These are phyloP conservation scores for Bubalus kerabau DNA, from an alignment of 2,113 vertebrate species.

Conservation along the genomic window DNA sequence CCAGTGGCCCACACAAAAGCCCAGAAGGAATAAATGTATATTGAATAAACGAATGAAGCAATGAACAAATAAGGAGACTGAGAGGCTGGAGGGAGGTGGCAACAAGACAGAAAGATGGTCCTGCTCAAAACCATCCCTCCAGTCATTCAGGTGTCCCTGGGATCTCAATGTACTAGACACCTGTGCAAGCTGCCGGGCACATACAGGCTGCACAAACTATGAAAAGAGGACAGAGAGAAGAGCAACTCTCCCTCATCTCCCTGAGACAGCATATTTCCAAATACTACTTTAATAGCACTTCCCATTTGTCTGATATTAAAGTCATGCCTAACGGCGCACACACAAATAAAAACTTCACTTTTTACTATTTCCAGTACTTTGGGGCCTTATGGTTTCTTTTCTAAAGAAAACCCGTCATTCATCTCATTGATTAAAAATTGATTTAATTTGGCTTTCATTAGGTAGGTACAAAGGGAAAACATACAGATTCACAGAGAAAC, in stretches of 20 bases:
- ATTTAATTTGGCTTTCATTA: constrained; percentile 67
- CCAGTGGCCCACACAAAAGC: neutral
- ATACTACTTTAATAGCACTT: neutral
- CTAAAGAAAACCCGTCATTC: constrained; percentile 27
- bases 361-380: constrained; percentile 43
- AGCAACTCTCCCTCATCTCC: neutral
- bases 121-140: neutral
- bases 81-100: neutral
- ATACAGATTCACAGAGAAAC: constrained; percentile 55
- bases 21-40: neutral
- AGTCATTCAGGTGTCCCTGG: neutral
- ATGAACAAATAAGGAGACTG: neutral
- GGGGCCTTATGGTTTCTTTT: constrained; percentile 47
- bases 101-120: neutral
- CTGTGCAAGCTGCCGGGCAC: neutral
- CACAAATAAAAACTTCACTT: constrained; percentile 55
- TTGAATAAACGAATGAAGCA: constrained; percentile 10
- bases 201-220: neutral
- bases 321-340: neutral
- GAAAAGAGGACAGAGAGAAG: neutral
- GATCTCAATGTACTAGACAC: neutral
- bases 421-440: constrained; percentile 68
- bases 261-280: constrained; percentile 7
- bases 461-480: constrained; percentile 48
- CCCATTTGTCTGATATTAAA: constrained; percentile 43